Evolutionary conservation across 2,888 invertebrate species (phyloP).

Genomic region (Ctena decussata): DNA sequence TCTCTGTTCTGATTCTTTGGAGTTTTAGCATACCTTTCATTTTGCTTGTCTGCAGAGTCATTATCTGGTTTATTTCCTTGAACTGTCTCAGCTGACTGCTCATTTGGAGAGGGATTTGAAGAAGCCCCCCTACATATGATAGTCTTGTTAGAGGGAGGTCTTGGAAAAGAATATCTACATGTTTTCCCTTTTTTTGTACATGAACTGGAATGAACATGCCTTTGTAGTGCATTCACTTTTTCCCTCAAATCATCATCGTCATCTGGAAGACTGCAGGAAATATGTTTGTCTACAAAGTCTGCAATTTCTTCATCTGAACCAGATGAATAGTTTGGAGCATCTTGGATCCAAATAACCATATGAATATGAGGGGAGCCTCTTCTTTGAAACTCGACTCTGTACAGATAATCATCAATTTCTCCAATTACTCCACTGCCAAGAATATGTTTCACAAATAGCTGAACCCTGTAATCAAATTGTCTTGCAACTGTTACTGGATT

Average conservation of each 20-base stretch:
- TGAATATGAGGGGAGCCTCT: slow-evolving; percentile 33
- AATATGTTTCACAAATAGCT: slow-evolving; percentile 39
- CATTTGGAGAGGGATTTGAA: no score
- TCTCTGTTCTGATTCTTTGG: no score
- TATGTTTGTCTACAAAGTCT: slow-evolving; percentile 34
- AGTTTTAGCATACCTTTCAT: no score
- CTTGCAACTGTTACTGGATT: slow-evolving; percentile 59
- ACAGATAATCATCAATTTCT: slow-evolving; percentile 39
- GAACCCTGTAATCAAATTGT: slow-evolving; percentile 59
- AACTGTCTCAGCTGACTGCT: no score
- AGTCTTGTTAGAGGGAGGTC: not conserved
- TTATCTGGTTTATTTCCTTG: no score
- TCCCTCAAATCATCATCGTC: not conserved
- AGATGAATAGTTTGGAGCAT: slow-evolving; percentile 22
- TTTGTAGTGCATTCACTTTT: slow-evolving; percentile 8
- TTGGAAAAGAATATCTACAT: slow-evolving; percentile 24
- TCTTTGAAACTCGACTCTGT: slow-evolving; percentile 35
- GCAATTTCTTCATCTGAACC: slow-evolving; percentile 34
- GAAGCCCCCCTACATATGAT: no score
- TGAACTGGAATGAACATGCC: slow-evolving; percentile 13
- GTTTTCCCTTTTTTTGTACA: slow-evolving; percentile 2
- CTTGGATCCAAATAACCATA: slow-evolving; percentile 28
- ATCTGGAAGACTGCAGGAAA: slow-evolving; percentile 30
- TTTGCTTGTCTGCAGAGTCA: no score
- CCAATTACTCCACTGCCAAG: not conserved